These are phyloP conservation scores for Rhyacophila evoluta DNA, from an alignment of 2,888 invertebrate genomes.

Conservation along the genomic window DNA sequence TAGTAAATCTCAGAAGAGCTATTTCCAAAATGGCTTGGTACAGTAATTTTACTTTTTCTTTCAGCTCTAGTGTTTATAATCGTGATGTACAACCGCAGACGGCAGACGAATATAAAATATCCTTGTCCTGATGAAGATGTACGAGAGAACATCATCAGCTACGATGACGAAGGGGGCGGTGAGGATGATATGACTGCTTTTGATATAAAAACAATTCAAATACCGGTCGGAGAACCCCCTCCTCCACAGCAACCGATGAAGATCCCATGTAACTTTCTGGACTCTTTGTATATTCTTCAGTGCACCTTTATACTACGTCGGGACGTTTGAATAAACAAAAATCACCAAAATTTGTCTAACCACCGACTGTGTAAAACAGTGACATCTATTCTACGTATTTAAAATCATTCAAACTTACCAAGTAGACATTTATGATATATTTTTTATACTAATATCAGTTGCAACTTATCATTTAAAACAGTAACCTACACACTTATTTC, in stretches of 20 bases:
- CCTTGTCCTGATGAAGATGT: conserved; percentile 99
- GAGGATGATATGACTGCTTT: conserved; percentile 99
- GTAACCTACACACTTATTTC: no score
- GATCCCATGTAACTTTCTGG: conserved; percentile 70
- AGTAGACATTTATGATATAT: not conserved
- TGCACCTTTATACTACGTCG: not conserved
- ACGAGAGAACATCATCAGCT: conserved; percentile 98
- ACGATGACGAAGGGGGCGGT: conserved; percentile 98
- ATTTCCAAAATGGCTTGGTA: conserved; percentile 25
- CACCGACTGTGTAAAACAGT: not conserved
- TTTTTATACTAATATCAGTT: not conserved
- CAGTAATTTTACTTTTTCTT: conserved; percentile 54
- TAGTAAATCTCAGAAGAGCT: not conserved
- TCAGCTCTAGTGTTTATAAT: conserved; percentile 94
- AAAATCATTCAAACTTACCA: not conserved
- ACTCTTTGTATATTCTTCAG: conserved; percentile 57
- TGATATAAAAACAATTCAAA: conserved; percentile 97
- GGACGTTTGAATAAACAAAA: conserved; percentile 8
- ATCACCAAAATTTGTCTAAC: not conserved
- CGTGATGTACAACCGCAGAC: conserved; percentile 94
- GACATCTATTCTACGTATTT: not conserved
- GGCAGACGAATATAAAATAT: conserved; percentile 94
- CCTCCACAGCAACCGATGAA: conserved; percentile 81
- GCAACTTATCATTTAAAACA: no score
- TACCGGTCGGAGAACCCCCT: conserved; percentile 88